Conservation (phyloP, 2,113 vertebrate genomes). For the Dendropsophus ebraccatus region DNA sequence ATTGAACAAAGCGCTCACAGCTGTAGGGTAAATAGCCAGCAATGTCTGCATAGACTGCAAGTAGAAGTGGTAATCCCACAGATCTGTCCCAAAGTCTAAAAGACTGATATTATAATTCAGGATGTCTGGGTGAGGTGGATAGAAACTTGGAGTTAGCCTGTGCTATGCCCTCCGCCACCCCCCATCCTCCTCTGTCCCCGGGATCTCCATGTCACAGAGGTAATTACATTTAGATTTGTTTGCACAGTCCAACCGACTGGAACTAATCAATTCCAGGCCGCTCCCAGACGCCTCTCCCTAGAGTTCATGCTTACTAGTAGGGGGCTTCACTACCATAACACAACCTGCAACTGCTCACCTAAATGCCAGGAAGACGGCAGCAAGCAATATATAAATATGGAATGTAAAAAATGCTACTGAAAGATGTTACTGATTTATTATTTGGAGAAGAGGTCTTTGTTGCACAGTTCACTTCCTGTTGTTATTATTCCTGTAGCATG, state of each 20-base stretch:
- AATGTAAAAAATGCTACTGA: background rate
- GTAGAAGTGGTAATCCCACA: background rate
- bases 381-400: background rate
- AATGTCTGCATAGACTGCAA: background rate
- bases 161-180: background rate
- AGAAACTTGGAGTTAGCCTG: background rate
- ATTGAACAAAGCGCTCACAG: background rate
- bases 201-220: slow-evolving; percentile 1
- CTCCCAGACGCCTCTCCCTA: slow-evolving; percentile 16
- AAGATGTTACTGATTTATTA: background rate
- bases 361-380: background rate
- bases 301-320: slow-evolving; percentile 28
- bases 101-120: background rate
- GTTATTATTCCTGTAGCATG: background rate
- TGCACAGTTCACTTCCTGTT: background rate
- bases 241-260: slow-evolving; percentile 22
- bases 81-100: background rate
- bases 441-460: background rate
- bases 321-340: slow-evolving; percentile 36
- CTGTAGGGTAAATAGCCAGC: background rate
- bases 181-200: background rate
- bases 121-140: background rate
- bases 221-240: slow-evolving; percentile 52
- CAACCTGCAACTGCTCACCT: slow-evolving; percentile 36
- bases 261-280: slow-evolving; percentile 35